Conservation (phyloP, 2,797 vertebrate genomes). For the Ctenochaetus hawaiiensis region DNA sequence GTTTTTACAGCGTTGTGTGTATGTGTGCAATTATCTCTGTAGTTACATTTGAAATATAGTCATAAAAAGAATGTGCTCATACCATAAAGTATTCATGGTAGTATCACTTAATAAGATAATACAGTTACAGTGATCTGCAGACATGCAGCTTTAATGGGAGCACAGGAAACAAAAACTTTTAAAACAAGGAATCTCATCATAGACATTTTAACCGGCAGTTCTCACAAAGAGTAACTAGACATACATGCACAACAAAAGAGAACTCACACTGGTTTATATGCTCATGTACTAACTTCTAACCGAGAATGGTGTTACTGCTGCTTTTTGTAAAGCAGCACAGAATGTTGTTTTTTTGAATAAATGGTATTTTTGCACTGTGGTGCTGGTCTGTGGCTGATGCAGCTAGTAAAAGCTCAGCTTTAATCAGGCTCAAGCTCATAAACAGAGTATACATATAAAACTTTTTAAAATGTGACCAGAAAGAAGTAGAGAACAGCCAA, state of each 20-base stretch:
- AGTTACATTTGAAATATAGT: slow-evolving; percentile 49
- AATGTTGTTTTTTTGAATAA: slow-evolving; percentile 5
- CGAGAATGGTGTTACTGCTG: background rate
- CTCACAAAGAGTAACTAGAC: too few species aligned
- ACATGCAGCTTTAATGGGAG: slow-evolving; percentile 17
- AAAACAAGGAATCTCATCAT: too few species aligned
- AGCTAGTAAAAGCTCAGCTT: slow-evolving; percentile 26
- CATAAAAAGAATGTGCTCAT: slow-evolving; percentile 42
- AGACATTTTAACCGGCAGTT: background rate
- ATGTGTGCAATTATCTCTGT: slow-evolving; percentile 15
- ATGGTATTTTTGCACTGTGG: background rate
- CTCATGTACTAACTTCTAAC: background rate
- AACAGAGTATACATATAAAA: slow-evolving; percentile 23
- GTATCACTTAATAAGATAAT: slow-evolving; percentile 33
- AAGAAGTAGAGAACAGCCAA: background rate
- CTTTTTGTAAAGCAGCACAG: background rate
- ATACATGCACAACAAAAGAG: background rate
- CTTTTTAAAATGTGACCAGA: background rate
- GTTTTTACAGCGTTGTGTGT: slow-evolving; percentile 14
- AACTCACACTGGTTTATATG: background rate
- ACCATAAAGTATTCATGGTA: slow-evolving; percentile 33
- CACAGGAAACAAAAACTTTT: background rate
- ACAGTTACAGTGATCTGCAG: slow-evolving; percentile 23
- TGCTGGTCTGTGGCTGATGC: slow-evolving; percentile 1
- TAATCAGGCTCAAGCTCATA: slow-evolving; percentile 12